These are phyloP conservation scores for Mixornis gularis DNA, from an alignment of 2,113 vertebrate species.

Conservation along the genomic window DNA sequence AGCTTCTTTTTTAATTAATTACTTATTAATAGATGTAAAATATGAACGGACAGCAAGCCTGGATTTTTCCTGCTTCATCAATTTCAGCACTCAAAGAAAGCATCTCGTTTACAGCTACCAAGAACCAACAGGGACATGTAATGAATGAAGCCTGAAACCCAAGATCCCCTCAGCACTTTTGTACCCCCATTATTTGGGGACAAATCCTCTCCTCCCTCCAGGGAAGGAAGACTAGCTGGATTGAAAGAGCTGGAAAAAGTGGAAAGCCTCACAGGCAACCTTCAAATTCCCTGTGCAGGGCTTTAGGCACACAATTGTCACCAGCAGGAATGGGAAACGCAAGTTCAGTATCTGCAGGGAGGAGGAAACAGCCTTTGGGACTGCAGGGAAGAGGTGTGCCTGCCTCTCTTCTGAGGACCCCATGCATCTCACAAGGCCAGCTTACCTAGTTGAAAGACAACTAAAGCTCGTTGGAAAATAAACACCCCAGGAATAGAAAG, in stretches of 20 bases:
- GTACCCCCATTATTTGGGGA: neutral
- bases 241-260: neutral
- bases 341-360: neutral
- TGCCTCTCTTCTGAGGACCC: neutral
- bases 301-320: neutral
- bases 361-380: neutral
- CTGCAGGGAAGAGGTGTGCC: neutral
- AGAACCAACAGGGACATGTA: neutral
- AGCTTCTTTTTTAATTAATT: slow-evolving; percentile 49
- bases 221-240: neutral
- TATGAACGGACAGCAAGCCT: neutral
- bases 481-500: neutral
- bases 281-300: neutral
- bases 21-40: slow-evolving; percentile 56
- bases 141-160: slow-evolving; percentile 1
- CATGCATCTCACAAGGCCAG: neutral
- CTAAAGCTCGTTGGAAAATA: neutral
- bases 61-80: slow-evolving; percentile 28
- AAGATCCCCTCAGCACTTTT: neutral
- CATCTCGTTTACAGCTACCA: neutral
- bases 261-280: neutral
- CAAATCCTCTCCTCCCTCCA: neutral
- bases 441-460: neutral
- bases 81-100: slow-evolving; percentile 3
- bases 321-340: neutral